Evolutionary conservation across 2,797 vertebrate species (phyloP).

Genomic region (Neopelma chrysocephalum): DNA sequence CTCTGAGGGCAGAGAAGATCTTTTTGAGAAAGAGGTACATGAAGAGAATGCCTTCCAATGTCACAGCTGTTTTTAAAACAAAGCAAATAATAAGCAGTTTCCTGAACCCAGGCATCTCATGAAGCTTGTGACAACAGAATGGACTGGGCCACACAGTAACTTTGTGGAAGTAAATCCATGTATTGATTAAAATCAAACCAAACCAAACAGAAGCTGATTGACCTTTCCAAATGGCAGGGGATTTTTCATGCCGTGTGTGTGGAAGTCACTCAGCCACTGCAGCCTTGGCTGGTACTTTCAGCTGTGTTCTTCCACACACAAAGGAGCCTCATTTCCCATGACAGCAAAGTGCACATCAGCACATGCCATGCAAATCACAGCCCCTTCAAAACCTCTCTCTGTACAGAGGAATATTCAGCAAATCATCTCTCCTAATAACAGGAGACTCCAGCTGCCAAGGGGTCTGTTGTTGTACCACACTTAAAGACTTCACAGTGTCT

Average conservation of each 20-base stretch:
- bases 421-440: not conserved
- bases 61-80: not conserved
- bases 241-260: not conserved
- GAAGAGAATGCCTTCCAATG: not conserved
- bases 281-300: not conserved
- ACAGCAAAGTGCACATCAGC: slow-evolving; percentile 15
- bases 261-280: not conserved
- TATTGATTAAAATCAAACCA: not conserved
- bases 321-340: not conserved
- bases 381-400: not conserved
- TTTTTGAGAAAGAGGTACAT: not conserved
- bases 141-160: not conserved
- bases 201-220: not conserved
- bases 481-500: not conserved
- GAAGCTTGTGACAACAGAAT: not conserved
- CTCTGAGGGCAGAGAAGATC: not conserved
- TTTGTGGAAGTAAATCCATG: not conserved
- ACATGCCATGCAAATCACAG: not conserved
- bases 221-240: not conserved
- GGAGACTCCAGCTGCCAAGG: not conserved
- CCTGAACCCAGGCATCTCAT: not conserved
- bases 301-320: not conserved
- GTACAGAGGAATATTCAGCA: not conserved
- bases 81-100: not conserved
- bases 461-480: not conserved